phyloP scores from a whole-genome alignment of 2,797 vertebrate species.

The Echeneis naucrates region DNA sequence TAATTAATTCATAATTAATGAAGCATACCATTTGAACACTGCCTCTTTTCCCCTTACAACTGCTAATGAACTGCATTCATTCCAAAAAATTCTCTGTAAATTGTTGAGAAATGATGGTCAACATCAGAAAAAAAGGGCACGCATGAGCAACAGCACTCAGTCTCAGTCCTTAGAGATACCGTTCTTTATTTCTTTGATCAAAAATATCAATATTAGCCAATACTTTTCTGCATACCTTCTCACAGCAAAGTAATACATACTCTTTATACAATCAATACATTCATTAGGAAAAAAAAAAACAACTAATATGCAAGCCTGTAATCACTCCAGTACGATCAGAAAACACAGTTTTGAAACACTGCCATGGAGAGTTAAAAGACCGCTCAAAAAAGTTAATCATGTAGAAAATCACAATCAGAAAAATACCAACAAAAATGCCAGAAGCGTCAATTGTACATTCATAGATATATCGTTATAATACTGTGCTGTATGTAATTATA shows the following conservation, averaged over 20 bases:
- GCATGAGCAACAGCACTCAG: constrained; percentile 6
- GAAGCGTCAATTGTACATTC: constrained; percentile 77
- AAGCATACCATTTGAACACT: too few species aligned
- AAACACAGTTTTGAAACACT: constrained; percentile 71
- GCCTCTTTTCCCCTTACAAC: too few species aligned
- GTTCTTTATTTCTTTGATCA: constrained; percentile 74
- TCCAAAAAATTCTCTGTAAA: too few species aligned
- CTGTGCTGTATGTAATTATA: constrained; percentile 74
- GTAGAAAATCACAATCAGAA: constrained; percentile 78
- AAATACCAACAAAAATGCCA: constrained; percentile 71
- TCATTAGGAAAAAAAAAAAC: constrained; percentile 67
- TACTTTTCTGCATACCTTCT: constrained; percentile 70
- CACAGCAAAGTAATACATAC: constrained; percentile 76
- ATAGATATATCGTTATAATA: constrained; percentile 71
- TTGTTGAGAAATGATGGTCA: too few species aligned
- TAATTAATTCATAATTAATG: too few species aligned
- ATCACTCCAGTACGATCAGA: constrained; percentile 69
- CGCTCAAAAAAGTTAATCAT: constrained; percentile 61
- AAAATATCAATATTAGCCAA: constrained; percentile 73
- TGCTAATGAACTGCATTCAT: too few species aligned
- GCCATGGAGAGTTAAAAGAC: constrained; percentile 69
- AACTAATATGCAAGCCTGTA: constrained; percentile 75
- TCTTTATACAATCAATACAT: constrained; percentile 75
- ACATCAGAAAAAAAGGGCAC: constrained; percentile 15
- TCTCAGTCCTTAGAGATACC: constrained; percentile 51